A percentile compares a stretch with the other conserved stretches of the same genome.
Conservation (phyloP, 2,113 vertebrate genomes). For the Macaca fascicularis region DNA sequence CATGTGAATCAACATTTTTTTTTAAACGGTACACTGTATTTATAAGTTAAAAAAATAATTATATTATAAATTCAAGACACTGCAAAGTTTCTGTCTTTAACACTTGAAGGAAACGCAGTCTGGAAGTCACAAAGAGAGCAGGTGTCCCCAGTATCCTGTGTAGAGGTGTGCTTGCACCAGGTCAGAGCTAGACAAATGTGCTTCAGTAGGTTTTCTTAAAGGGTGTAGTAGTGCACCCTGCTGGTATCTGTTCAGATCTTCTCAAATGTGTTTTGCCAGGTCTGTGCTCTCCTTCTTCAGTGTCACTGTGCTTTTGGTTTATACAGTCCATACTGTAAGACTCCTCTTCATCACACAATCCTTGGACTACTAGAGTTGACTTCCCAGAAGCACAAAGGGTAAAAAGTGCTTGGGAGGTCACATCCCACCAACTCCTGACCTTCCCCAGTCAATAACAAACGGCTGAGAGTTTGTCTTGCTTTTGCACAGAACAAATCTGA, state of each 20-base stretch:
- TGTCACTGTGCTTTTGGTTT: background rate
- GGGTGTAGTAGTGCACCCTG: accelerated
- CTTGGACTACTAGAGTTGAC: background rate
- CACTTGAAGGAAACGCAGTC: background rate
- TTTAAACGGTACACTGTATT: background rate
- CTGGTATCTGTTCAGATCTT: too few species aligned
- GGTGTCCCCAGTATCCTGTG: accelerated
- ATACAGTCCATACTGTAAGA: background rate
- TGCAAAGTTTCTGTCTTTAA: background rate
- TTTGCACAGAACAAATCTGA: too few species aligned
- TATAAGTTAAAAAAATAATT: background rate
- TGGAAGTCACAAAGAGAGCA: background rate
- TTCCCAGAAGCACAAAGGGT: background rate
- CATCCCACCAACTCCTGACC: accelerated
- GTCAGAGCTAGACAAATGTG: too few species aligned
- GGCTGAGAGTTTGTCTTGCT: background rate
- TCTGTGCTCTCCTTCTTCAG: background rate
- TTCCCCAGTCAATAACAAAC: background rate
- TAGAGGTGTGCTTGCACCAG: background rate
- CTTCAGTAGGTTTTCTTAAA: background rate
- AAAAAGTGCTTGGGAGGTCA: background rate
- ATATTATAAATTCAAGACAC: background rate
- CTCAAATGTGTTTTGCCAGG: accelerated
- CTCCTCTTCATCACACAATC: too few species aligned
- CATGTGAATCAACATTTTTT: background rate